Base-by-base conservation (phyloP, 2,113 vertebrate genomes). In the Salvelinus fontinalis region DNA sequence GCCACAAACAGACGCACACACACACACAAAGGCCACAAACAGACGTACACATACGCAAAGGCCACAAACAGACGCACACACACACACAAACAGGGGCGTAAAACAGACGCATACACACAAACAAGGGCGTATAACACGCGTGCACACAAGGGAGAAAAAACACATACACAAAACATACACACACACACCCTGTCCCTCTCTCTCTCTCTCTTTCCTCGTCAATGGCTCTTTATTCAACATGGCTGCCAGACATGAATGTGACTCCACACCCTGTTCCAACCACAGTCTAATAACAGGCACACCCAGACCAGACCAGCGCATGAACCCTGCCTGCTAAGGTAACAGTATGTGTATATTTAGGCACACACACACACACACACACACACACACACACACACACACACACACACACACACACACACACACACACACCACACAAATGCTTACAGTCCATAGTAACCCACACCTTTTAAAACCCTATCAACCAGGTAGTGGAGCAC, bases 171-270 rank as follows among this genome's bases (percentile, higher is more conserved):
- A 31, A 31, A 31, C 31, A 44, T 0, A 39, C 34, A 39, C 34
- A 39, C 1, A 39, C 79, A 62, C 71, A 77, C 77, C 75, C 67
- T 1, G 57, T 82, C 79, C 4, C 34, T 34, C 34, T 34, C 22
- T 76, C 81, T 76, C 81, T 78, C 77, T 64, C 83, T 78, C 67
- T 84, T 75, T 77, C 29, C 84, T 77, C 83, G 80, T 92, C 88
- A 92, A 92, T 90, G 90, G 31, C 71, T 29, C 85, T 82, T 92
- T 88, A 92, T 92, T 89, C 84, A 90, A 84, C 39, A 44, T 11
- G 39, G 39, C 87, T 89, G 85, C 71, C 51, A 80, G 74, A 82
- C 78, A n/a, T 51, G 77, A 73, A 57, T 78, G 76, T 44, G 39
- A 44, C 39, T 84, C 81, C 84, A 78, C 89, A 83, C 90, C 90